Evolutionary conservation across 2,113 vertebrate genomes (phyloP), one percentile per base, ranked within the genome.

Genomic region (Panthera tigris): DNA sequence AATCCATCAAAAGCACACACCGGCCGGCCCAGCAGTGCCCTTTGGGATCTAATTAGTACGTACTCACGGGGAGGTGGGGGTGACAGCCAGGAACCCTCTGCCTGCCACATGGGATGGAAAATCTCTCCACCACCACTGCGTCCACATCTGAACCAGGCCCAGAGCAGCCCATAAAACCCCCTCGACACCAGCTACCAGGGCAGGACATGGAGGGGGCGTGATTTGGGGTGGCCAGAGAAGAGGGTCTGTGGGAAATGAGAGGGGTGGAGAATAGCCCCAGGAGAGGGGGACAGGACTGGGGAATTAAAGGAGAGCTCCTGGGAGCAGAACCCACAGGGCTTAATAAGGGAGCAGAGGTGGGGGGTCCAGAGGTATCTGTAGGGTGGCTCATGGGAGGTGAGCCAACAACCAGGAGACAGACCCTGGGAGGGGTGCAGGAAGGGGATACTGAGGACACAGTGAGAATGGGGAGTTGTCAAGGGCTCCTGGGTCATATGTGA

Each of bases 1-100:
- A 33, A 48, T 66, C 27, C 48, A 10, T 27, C 41, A 45, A 48
- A 21, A 85, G 45, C 21, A 15, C 41, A 45, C 8, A 4, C 18
- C 6, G 0, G 8, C 0, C 0, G 0, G n/a, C 33, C 52, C n/a
- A 13, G 80, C 80, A 27, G n/a, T 16, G 18, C 41, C 63, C 13
- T 68, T 33, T 69, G 84, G 19, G 84, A 23, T 25, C 41, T 86
- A 45, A 7, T 68, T 65, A 68, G 9, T 84, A n/a, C 0, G 5
- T 39, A 61, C 8, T 7, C 57, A 45, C 13, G 14, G 71, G 7
- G 3, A 14, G 31, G 19, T 45, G 31, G 65, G 19, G 13, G 84
- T 23, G 33, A 33, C 39, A 85, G 61, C 36, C 83, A 27, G 63
- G 31, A 69, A 33, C 73, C 39, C 73, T 45, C n/a, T 6, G 9